These are phyloP conservation scores for Ophioninae sp. DNA, from an alignment of 2,888 invertebrate species.

Conservation along the genomic window DNA sequence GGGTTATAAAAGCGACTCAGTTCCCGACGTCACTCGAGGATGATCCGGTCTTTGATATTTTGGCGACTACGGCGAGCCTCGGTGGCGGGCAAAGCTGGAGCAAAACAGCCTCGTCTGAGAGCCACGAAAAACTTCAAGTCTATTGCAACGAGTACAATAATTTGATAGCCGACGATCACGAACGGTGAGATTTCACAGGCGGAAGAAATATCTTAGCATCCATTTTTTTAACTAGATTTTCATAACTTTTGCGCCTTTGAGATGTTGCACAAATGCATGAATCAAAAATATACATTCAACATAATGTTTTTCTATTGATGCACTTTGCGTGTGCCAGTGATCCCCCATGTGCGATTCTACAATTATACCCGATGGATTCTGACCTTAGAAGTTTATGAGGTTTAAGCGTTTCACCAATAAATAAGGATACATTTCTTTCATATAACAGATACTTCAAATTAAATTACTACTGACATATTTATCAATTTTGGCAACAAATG, in stretches of 20 bases:
- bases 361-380: too few species aligned
- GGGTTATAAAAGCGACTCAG: constrained; percentile 86
- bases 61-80: constrained; percentile 85
- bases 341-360: too few species aligned
- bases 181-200: constrained; percentile 68
- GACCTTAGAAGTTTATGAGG: too few species aligned
- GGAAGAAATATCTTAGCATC: neutral
- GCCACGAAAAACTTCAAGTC: constrained; percentile 73
- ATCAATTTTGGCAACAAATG: too few species aligned
- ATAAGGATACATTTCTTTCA: too few species aligned
- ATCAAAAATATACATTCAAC: neutral
- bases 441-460: too few species aligned
- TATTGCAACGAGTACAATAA: constrained; percentile 77
- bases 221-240: neutral
- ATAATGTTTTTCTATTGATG: neutral
- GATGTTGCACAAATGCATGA: constrained; percentile 33
- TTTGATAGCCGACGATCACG: constrained; percentile 71
- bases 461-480: too few species aligned
- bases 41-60: constrained; percentile 89
- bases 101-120: constrained; percentile 73
- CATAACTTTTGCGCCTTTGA: neutral
- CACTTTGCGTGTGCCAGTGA: neutral
- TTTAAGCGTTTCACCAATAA: too few species aligned
- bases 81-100: constrained; percentile 78
- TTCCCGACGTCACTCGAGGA: constrained; percentile 81